Conservation (phyloP, 2,888 invertebrate species). For the Antheraea assamensis region DNA sequence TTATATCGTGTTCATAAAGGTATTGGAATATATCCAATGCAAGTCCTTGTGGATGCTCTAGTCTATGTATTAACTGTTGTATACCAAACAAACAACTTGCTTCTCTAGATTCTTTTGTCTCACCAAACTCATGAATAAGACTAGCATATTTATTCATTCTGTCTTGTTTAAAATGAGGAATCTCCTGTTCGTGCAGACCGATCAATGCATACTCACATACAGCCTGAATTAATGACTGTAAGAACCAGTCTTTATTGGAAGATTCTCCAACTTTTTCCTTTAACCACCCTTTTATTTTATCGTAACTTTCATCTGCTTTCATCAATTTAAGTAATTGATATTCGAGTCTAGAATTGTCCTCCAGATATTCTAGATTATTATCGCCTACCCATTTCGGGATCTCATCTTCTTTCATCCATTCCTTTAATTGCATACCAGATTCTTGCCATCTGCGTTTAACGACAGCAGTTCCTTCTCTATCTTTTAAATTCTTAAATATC, state of each 20-base stretch:
- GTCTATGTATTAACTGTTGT: slow-evolving; percentile 88
- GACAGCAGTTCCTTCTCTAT: slow-evolving; percentile 74
- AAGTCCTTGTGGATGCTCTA: slow-evolving; percentile 91
- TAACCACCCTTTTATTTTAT: slow-evolving; percentile 75
- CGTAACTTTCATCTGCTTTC: slow-evolving; percentile 68
- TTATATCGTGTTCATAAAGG: slow-evolving; percentile 89
- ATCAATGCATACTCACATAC: slow-evolving; percentile 87
- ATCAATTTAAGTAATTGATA: slow-evolving; percentile 68
- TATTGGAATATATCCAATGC: slow-evolving; percentile 88
- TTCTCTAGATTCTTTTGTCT: slow-evolving; percentile 86
- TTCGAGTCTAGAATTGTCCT: slow-evolving; percentile 62
- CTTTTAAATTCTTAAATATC: slow-evolving; percentile 63
- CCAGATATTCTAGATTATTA: slow-evolving; percentile 71
- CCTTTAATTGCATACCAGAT: slow-evolving; percentile 61
- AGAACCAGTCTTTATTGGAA: slow-evolving; percentile 85
- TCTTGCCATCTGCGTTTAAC: slow-evolving; percentile 74
- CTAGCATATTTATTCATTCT: slow-evolving; percentile 74
- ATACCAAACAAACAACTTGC: slow-evolving; percentile 92
- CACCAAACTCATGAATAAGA: slow-evolving; percentile 87
- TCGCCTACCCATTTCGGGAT: slow-evolving; percentile 63
- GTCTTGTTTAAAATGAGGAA: slow-evolving; percentile 77
- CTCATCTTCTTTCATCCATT: slow-evolving; percentile 72
- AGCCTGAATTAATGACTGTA: slow-evolving; percentile 87
- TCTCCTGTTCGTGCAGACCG: slow-evolving; percentile 66
- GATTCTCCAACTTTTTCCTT: slow-evolving; percentile 84